Percentiles rank a stretch among this genome's conserved stretches.
phyloP scores from a whole-genome alignment of 1,140 invertebrate species.

The Plutomurus gul region DNA sequence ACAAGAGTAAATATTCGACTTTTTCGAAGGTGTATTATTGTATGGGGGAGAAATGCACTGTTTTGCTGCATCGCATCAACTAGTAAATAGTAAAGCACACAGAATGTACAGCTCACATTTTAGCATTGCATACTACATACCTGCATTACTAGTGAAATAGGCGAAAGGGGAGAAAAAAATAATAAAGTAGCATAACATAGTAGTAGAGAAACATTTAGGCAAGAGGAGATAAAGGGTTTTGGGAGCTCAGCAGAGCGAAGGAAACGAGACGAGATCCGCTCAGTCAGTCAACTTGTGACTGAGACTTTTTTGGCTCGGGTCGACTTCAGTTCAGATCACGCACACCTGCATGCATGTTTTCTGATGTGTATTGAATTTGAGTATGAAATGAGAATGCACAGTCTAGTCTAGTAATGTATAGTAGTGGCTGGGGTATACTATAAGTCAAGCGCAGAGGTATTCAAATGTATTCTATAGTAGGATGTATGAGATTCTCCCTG shows the following conservation, averaged over 20 bases:
- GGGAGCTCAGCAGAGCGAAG: background rate
- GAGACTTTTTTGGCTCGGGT: background rate
- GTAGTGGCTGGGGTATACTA: too few species aligned
- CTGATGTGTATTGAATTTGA: conserved; percentile 7
- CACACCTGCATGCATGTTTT: conserved; percentile 21
- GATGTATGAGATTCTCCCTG: conserved; percentile 11
- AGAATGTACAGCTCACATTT: too few species aligned
- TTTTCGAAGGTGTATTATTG: too few species aligned
- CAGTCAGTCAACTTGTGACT: too few species aligned
- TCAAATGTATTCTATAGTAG: too few species aligned
- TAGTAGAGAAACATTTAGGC: background rate
- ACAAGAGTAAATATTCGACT: too few species aligned
- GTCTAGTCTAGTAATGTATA: background rate
- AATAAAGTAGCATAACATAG: too few species aligned
- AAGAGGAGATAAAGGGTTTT: conserved; percentile 9
- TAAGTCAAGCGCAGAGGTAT: too few species aligned
- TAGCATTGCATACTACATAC: too few species aligned
- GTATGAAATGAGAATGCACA: background rate
- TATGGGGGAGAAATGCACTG: too few species aligned
- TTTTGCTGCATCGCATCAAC: too few species aligned
- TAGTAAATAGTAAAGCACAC: too few species aligned
- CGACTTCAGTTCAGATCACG: background rate
- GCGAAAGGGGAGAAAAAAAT: background rate
- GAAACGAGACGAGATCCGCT: background rate
- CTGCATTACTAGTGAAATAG: background rate